Base-by-base conservation (phyloP, 2,797 vertebrate species). In the Myripristis jacobus region DNA sequence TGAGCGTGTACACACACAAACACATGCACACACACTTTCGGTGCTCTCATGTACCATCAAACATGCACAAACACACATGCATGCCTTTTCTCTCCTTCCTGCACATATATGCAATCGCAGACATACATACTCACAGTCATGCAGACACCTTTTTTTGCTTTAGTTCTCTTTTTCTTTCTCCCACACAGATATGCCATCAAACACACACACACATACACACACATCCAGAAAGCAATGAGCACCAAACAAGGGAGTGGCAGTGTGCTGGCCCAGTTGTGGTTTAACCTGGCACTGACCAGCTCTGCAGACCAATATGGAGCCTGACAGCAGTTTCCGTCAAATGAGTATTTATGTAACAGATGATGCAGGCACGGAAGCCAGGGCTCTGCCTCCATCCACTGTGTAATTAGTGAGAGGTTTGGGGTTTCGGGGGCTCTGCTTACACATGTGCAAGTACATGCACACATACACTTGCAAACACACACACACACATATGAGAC, bases 271-370 rank as follows among this genome's bases (percentile, higher is more conserved):
- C 77, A 69, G 65, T 72, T 2, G 80, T 18, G 80, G 79, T 84
- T 83, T 66, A 79, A 80, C 72, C 69, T 81, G 81, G 82, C 83
- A 82, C 71, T 74, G 79, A 84, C 77, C 84, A 54, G 64, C 18
- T 0, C 80, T 83, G 61, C 38, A 44, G 66, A 80, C 85, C 82
- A 59, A 70, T 52, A 80, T 56, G 72, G 55, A 79, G 80, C 44
- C 80, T 82, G 77, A 91, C 89, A 80, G 79, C 73, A 75, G 78
- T 81, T 88, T 84, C 82, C 65, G 71, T 85, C 77, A 78, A 70
- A 79, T 38, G 70, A 72, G 82, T 91, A 89, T 91, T 89, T 87
- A 86, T 87, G 80, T 82, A 87, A 72, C 55, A 76, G 59, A 80
- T 78, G 72, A 87, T 81, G 75, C 59, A 60, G 56, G 24, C 67